Percentiles rank a stretch among this genome's conserved stretches.
Evolutionary conservation across 2,888 invertebrate species (phyloP).

Genomic region (Caenorhabditis sp.): DNA sequence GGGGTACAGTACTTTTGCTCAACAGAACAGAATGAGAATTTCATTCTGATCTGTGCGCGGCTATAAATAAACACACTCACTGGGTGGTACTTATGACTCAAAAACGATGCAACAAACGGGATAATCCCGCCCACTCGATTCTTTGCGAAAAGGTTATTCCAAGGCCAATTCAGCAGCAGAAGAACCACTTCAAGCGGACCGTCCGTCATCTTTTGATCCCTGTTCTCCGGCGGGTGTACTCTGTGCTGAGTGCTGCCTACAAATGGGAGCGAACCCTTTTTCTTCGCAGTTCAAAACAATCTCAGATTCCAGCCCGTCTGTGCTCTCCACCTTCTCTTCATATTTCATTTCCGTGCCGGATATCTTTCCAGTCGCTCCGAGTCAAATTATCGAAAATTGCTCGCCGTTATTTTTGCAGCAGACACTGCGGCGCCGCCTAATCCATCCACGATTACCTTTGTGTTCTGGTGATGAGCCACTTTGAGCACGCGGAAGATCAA

Average conservation of each 20-base stretch:
- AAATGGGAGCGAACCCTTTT: neutral
- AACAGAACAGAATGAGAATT: neutral
- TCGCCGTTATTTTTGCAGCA: neutral
- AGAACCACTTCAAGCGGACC: too few species aligned
- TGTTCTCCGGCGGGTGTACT: neutral
- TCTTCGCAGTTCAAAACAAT: constrained; percentile 5
- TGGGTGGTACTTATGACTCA: constrained; percentile 5
- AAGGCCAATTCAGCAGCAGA: constrained; percentile 19
- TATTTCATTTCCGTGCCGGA: constrained; percentile 2
- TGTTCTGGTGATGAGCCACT: neutral
- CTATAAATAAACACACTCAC: constrained; percentile 14
- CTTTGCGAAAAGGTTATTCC: constrained; percentile 14
- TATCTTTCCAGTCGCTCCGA: neutral
- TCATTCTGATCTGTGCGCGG: neutral
- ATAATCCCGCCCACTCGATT: constrained; percentile 37
- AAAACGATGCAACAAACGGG: constrained; percentile 3
- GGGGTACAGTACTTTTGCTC: too few species aligned
- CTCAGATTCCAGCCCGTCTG: constrained; percentile 1
- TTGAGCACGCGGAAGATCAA: constrained; percentile 6
- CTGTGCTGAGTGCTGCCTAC: neutral
- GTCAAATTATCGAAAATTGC: constrained; percentile 20
- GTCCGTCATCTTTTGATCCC: constrained; percentile 37
- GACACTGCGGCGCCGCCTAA: neutral
- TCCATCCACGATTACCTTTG: neutral
- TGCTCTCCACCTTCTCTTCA: neutral